phyloP scores from a whole-genome alignment of 2,113 vertebrate species.

The Acrocephalus kingi region DNA sequence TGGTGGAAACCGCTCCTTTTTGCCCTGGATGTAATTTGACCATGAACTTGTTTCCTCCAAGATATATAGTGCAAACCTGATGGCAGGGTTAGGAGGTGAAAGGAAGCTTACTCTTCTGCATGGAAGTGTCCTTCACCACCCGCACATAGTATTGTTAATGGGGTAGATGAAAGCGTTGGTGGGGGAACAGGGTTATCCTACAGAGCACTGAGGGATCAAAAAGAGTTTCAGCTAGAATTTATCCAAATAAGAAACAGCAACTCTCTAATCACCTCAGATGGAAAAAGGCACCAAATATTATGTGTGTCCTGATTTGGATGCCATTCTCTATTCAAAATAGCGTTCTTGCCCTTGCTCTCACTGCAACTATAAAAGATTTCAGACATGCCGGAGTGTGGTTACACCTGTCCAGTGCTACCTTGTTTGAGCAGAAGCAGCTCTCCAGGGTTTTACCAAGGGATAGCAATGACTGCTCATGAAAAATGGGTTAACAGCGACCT shows the following conservation, averaged over 20 bases:
- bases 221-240: neutral
- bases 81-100: neutral
- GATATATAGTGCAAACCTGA: neutral
- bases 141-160: neutral
- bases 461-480: neutral
- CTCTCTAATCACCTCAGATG: neutral
- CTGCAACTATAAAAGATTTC: neutral
- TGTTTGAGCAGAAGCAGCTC: neutral
- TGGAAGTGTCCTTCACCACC: neutral
- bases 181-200: neutral
- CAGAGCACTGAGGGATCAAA: neutral
- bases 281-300: neutral
- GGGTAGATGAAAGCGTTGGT: neutral
- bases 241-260: neutral
- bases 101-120: neutral
- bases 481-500: neutral
- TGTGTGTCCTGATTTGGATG: neutral
- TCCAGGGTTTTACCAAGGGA: neutral
- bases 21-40: neutral
- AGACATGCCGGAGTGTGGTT: neutral
- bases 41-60: neutral
- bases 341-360: neutral
- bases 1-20: neutral
- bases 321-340: neutral
- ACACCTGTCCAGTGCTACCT: neutral